Base-by-base conservation (phyloP, 1,140 invertebrate species). In the Acromyrmex charruanus region DNA sequence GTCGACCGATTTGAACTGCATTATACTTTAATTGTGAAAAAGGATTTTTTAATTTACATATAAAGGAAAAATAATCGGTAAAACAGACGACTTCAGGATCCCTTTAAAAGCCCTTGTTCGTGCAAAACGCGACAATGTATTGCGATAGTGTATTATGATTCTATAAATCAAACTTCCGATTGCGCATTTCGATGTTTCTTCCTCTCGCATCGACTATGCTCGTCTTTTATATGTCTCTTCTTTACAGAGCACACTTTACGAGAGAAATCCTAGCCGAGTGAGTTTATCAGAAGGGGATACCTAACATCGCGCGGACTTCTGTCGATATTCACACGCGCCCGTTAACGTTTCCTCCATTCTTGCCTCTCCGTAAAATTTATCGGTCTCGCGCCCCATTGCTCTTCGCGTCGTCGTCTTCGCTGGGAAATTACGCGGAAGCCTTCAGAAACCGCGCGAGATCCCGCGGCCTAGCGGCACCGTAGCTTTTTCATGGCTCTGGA, bases 301-400 rank as follows among this genome's bases (percentile, higher is more conserved):
- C 10, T 44, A 58, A 44, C 16, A 39, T 31, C 55, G 21, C 1
- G 77, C n/a, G 28, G 31, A 77, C n/a, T 35, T 61, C n/a, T 77
- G n/a, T 16, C 31, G 28, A 39, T 9, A 80, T 69, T 31, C 49
- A 39, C 3, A 63, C 16, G 44, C 39, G 53, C 12, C 12, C 65
- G 65, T 71, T 21, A 53, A 14, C 49, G 21, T 71, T 81, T 39
- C 7, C 49, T 14, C 12, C 51, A 49, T 72, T 81, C 79, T 58
- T 58, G 65, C 58, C 63, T 65, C n/a, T 59, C 5, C 5, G 31
- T 4, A 31, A 79, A 49, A 81, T 81, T 81, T 81, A 81, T 81
- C 51, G 79, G 75, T 3, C 59, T n/a, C 35, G 25, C 66, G 66
- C 31, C 35, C 53, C 51, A 71, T 58, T 81, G 28, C 79, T 81